Percentiles rank a stretch among this genome's conserved stretches.
Evolutionary conservation across 2,888 invertebrate species (phyloP).

Genomic region (Copidosoma aretas): DNA sequence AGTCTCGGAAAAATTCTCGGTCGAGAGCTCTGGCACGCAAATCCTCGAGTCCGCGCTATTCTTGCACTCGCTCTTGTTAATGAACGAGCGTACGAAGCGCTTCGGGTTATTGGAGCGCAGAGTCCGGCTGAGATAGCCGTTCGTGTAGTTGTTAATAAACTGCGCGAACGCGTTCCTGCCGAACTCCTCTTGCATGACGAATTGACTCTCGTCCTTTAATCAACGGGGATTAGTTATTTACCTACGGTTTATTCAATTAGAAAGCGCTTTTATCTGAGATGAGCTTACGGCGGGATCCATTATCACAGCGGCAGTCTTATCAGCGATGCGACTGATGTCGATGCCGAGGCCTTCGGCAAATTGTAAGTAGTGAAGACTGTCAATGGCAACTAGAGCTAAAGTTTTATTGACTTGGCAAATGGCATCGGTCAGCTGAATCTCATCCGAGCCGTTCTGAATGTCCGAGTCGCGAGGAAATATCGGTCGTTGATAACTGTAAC

Average conservation of each 20-base stretch:
- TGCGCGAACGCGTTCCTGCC: slow-evolving; percentile 59
- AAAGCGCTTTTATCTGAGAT: no score
- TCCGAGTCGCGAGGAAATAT: slow-evolving; percentile 53
- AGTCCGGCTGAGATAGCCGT: slow-evolving; percentile 60
- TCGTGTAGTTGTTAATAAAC: slow-evolving; percentile 65
- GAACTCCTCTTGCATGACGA: slow-evolving; percentile 66
- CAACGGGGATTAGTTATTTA: slow-evolving; percentile 47
- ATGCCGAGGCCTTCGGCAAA: slow-evolving; percentile 80
- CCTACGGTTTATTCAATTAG: not conserved
- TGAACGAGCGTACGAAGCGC: slow-evolving; percentile 42
- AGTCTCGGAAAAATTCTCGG: slow-evolving; percentile 70
- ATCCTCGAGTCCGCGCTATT: slow-evolving; percentile 50
- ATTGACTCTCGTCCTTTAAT: slow-evolving; percentile 73
- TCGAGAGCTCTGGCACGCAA: slow-evolving; percentile 72
- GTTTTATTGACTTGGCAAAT: slow-evolving; percentile 66
- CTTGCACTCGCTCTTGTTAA: slow-evolving; percentile 44
- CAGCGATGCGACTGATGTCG: slow-evolving; percentile 67
- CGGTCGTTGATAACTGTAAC: slow-evolving; percentile 55
- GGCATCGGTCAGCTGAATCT: slow-evolving; percentile 46
- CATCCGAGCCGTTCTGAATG: slow-evolving; percentile 36
- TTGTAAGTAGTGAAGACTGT: slow-evolving; percentile 74
- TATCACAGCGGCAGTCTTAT: slow-evolving; percentile 74
- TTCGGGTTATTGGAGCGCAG: slow-evolving; percentile 56
- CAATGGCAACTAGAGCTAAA: slow-evolving; percentile 73
- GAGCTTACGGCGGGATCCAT: slow-evolving; percentile 72